These are phyloP conservation scores for Gulo gulo DNA, from an alignment of 2,113 vertebrate species.

Conservation along the genomic window DNA sequence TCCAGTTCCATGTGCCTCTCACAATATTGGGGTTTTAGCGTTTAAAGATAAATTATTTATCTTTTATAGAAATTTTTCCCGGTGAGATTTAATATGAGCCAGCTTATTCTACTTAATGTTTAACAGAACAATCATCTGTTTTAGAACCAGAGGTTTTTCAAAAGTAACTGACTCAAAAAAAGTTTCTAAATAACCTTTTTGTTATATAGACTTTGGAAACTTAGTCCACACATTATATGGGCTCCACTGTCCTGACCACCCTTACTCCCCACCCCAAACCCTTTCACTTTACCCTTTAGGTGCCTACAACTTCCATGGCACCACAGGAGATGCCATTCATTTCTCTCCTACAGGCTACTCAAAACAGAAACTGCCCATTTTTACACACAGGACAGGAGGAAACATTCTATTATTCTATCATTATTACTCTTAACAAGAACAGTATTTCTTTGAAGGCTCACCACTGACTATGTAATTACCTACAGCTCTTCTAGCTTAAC, in stretches of 20 bases:
- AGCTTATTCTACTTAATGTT: background rate
- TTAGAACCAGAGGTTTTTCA: constrained; percentile 17
- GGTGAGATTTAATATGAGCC: background rate
- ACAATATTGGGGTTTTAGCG: background rate
- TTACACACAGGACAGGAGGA: background rate
- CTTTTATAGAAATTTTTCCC: background rate
- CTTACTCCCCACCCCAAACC: background rate
- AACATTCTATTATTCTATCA: background rate
- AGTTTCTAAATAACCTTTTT: background rate
- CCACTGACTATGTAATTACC: background rate
- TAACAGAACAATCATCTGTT: background rate
- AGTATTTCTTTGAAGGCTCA: background rate
- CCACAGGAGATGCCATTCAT: background rate
- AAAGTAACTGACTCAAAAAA: constrained; percentile 10
- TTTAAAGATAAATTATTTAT: background rate
- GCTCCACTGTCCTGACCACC: background rate
- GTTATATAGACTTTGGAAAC: constrained; percentile 28
- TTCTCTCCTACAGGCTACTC: background rate
- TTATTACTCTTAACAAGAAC: background rate
- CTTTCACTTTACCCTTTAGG: background rate
- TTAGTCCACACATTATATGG: background rate
- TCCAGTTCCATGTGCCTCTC: background rate
- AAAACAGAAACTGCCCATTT: background rate
- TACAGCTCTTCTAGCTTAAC: background rate
- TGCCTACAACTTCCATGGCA: background rate